Evolutionary conservation across 2,113 vertebrate genomes (phyloP).

Genomic region (Tretioscincus oriximinensis): DNA sequence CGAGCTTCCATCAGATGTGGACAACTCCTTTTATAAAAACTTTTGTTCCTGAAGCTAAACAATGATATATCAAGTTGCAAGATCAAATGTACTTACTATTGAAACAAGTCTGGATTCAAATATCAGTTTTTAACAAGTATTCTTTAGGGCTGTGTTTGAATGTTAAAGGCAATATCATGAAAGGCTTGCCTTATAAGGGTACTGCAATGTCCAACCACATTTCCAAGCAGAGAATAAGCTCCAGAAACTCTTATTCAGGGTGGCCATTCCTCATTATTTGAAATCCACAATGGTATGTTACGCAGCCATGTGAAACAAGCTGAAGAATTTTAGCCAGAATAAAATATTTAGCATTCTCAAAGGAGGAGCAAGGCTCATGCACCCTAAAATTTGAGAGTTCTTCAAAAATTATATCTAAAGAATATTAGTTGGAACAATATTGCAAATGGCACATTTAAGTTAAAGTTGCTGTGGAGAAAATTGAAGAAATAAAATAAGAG

Average conservation of each 20-base stretch:
- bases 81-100: no score
- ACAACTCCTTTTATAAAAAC: no score
- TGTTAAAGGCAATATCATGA: no score
- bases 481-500: not conserved
- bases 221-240: not conserved
- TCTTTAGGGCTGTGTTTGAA: not conserved
- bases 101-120: no score
- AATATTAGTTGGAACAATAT: not conserved
- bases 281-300: not conserved
- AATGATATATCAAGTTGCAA: no score
- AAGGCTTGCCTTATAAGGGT: not conserved
- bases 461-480: not conserved
- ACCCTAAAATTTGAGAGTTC: not conserved
- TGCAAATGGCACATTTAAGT: constrained; percentile 13
- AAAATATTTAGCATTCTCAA: not conserved
- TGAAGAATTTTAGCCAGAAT: not conserved
- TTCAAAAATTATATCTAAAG: not conserved
- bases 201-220: not conserved
- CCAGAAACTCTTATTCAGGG: not conserved
- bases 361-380: not conserved
- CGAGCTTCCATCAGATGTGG: no score
- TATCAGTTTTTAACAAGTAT: no score
- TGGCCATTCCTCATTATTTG: not conserved
- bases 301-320: not conserved
- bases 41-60: no score